phyloP scores from a whole-genome alignment of 1,140 invertebrate genomes.

The Eriocheir sinensis region DNA sequence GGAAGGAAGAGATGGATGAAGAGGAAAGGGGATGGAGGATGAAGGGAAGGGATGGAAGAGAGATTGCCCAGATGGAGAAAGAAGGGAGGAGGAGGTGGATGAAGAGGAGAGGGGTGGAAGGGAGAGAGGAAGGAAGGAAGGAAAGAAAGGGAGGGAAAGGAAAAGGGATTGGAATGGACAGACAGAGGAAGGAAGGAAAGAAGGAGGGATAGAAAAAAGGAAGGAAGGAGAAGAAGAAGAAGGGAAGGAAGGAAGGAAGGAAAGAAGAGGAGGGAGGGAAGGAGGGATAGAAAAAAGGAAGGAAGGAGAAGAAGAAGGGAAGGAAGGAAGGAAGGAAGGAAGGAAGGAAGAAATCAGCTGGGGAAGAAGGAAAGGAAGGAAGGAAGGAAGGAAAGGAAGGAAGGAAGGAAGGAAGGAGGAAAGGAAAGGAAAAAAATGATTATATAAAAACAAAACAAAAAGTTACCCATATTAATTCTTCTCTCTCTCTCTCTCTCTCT shows the following conservation, averaged over 20 bases:
- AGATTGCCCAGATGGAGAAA: slow-evolving; percentile 47
- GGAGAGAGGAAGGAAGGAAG: background rate
- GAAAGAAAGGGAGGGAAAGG: slow-evolving; percentile 73
- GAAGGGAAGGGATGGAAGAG: slow-evolving; percentile 79
- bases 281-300: no score
- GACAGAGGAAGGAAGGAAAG: background rate
- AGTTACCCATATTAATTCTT: no score
- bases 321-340: background rate
- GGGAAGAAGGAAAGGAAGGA: slow-evolving; percentile 71
- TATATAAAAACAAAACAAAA: background rate
- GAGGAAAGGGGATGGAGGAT: background rate
- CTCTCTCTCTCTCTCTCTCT: slow-evolving; percentile 27
- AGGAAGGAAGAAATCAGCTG: background rate
- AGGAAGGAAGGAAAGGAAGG: slow-evolving; percentile 76
- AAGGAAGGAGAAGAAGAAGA: background rate
- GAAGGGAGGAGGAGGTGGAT: slow-evolving; percentile 84
- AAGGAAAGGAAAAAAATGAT: no score
- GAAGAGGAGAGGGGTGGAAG: background rate
- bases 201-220: no score
- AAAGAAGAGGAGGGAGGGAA: slow-evolving; percentile 33
- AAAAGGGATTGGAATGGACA: slow-evolving; percentile 79
- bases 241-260: slow-evolving; percentile 79
- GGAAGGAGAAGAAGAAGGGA: slow-evolving; percentile 84
- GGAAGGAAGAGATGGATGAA: background rate
- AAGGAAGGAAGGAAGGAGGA: background rate